A percentile compares a stretch with the other conserved stretches of the same genome.
phyloP scores from a whole-genome alignment of 2,888 invertebrate species.

The Chirona hameri region DNA sequence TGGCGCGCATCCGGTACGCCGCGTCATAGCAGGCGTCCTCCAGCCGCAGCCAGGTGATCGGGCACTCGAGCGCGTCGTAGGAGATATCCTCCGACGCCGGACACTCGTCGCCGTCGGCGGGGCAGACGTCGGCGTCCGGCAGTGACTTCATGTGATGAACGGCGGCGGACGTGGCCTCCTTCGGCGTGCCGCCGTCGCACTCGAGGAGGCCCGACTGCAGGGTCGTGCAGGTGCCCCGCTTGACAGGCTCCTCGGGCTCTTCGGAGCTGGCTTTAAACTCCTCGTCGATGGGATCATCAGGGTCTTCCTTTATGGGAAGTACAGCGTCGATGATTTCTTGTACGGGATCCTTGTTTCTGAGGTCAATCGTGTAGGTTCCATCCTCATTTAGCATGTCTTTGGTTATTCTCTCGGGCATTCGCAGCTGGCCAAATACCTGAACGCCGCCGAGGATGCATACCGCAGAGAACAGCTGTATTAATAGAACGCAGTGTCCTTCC shows the following conservation, averaged over 20 bases:
- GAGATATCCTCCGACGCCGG: neutral
- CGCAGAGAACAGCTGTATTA: too few species aligned
- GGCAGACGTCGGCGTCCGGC: neutral
- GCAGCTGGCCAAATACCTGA: too few species aligned
- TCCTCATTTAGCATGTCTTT: neutral
- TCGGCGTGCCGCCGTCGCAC: neutral
- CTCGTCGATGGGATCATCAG: neutral
- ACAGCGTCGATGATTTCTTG: neutral
- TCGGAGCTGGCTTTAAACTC: neutral
- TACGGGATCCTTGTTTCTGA: neutral
- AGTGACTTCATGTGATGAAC: neutral
- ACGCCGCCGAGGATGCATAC: too few species aligned
- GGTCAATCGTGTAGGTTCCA: neutral
- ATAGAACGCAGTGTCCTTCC: too few species aligned
- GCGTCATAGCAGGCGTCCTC: neutral
- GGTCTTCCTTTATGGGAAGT: neutral
- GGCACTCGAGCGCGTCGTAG: neutral
- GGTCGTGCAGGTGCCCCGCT: neutral
- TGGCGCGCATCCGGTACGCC: slow-evolving; percentile 6
- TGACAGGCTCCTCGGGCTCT: neutral
- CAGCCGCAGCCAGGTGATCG: neutral
- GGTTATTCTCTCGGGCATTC: neutral
- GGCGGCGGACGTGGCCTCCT: neutral
- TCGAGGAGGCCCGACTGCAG: neutral
- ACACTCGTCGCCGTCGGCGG: neutral